Evolutionary conservation across 1,140 invertebrate genomes (phyloP), one percentile per base, ranked within the genome.

Genomic region (Aphis gossypii): DNA sequence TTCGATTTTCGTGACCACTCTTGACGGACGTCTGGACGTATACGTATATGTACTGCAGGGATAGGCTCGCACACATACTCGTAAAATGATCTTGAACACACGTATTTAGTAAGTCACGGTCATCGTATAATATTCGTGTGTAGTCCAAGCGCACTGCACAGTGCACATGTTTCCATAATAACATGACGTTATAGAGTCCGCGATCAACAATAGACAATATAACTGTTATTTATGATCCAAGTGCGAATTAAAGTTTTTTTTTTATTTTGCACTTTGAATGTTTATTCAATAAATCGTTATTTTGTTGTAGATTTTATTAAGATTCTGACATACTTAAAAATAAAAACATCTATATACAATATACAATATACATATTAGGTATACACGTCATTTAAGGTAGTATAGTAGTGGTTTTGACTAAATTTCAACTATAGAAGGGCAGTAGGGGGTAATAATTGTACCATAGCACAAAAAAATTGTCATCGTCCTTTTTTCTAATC

Each of bases 101-200:
- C 48, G 21, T 30, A 46, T 90, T 90, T 90, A 90, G 89, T 90
- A 56, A 90, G 89, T 90, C 89, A 90, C n/a, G 89, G 89, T 35
- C 89, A n/a, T 60, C 89, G 56, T 3, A 76, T 35, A 76, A 76
- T 76, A 68, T 44, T 89, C 11, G 38, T 54, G 86, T n/a, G 84
- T 46, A 83, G 25, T 87, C 38, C 82, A 87, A 48, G 23, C 11
- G 11, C 4, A 18, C 60, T 68, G 11, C 44, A 20, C 4, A 18
- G 30, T 68, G 11, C 44, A 20, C 44, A n/a, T 87, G 44, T 87
- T 46, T 48, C 25, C 35, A 35, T 51, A 83, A 83, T 35, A 82
- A 87, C 30, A 35, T 87, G 35, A 23, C 38, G 87, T 9, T 88
- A 35, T 41, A 35, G 25, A 21, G 46, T 2, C 7, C 35, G 21